A percentile compares a stretch with the other conserved stretches of the same genome.
Evolutionary conservation across 2,113 vertebrate species (phyloP).

Genomic region (Myotis davidii): DNA sequence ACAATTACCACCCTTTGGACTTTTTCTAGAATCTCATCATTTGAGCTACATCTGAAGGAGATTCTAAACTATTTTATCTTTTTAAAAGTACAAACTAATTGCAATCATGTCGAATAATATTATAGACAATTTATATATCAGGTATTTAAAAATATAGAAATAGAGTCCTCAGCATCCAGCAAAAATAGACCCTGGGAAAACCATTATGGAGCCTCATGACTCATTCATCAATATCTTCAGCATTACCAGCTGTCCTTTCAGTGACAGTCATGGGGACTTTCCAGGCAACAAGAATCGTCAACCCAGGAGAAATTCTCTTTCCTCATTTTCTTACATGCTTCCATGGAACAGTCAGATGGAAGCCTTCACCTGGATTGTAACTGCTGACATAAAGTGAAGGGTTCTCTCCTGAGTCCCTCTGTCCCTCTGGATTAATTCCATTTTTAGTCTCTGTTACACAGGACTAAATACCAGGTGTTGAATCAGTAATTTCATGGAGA

Average conservation of each 20-base stretch:
- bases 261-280: not conserved
- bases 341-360: not conserved
- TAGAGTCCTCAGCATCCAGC: not conserved
- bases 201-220: not conserved
- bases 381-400: conserved; percentile 1
- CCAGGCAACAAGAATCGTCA: not conserved
- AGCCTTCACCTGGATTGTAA: not conserved
- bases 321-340: not conserved
- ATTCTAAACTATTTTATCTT: not conserved
- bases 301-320: not conserved
- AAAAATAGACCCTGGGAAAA: not conserved
- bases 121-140: not conserved
- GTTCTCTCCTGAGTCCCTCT: conserved; percentile 1
- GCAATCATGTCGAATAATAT: not conserved
- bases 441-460: conserved; percentile 21
- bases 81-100: not conserved
- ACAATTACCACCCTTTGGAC: too few relatives aligned
- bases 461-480: conserved; percentile 43
- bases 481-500: conserved; percentile 41
- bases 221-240: not conserved
- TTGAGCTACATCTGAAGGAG: not conserved
- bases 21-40: not conserved
- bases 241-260: not conserved
- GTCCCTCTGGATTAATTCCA: not conserved
- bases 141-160: not conserved